Conservation (phyloP, 2,113 vertebrate species). For the Psephotus haematonotus region DNA sequence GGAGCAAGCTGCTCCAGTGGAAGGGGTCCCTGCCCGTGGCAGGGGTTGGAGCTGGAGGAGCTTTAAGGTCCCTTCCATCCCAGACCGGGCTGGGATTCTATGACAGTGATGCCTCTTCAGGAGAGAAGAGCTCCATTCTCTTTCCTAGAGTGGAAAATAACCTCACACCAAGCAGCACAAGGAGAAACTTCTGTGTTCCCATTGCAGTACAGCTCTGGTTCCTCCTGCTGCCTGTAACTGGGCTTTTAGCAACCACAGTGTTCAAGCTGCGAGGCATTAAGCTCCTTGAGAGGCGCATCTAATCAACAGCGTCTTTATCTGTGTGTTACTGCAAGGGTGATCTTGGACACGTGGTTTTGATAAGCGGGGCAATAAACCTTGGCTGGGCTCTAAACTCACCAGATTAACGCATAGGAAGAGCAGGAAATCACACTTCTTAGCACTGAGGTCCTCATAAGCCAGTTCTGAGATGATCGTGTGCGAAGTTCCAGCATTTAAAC, state of each 20-base stretch:
- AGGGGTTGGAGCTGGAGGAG: background rate
- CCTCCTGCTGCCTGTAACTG: background rate
- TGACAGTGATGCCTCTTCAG: accelerated
- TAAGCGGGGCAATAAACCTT: background rate
- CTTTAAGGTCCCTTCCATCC: background rate
- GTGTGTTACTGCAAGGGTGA: background rate
- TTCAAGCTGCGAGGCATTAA: background rate
- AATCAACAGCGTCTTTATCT: background rate
- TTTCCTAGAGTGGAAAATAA: background rate
- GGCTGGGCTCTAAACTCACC: background rate
- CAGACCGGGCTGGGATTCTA: background rate
- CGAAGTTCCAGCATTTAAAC: background rate
- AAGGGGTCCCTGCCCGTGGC: background rate
- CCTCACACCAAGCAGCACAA: background rate
- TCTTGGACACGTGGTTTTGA: background rate
- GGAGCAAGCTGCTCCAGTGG: background rate
- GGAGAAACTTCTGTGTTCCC: background rate
- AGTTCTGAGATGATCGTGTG: background rate
- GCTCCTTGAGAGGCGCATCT: background rate
- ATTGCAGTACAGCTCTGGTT: background rate
- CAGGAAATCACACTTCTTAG: background rate
- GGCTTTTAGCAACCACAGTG: background rate
- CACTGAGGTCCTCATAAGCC: background rate
- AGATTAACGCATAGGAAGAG: background rate
- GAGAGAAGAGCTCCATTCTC: background rate